Conservation (phyloP, 2,797 vertebrate species). For the Tragopan temminckii region DNA sequence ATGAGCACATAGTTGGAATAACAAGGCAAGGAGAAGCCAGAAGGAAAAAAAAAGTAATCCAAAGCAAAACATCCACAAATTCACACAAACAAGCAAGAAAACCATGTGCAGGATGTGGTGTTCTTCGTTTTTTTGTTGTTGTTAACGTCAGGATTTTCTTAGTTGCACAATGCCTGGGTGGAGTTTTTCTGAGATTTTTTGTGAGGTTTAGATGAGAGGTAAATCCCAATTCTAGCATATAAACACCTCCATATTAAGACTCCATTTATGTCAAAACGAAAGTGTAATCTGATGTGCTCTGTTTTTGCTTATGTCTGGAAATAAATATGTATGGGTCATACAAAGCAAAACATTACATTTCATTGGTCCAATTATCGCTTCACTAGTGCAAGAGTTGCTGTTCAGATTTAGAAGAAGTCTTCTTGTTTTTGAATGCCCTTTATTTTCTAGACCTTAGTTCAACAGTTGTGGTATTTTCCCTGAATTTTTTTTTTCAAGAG, state of each 20-base stretch:
- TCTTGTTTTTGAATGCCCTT: neutral
- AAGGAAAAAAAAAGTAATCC: neutral
- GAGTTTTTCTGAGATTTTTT: neutral
- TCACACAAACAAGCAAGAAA: neutral
- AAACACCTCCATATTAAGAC: neutral
- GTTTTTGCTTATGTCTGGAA: neutral
- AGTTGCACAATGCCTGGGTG: neutral
- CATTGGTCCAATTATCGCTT: neutral
- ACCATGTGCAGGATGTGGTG: neutral
- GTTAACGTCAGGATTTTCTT: neutral
- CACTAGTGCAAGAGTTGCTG: neutral
- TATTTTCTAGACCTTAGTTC: neutral
- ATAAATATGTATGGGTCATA: neutral
- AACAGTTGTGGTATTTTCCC: neutral
- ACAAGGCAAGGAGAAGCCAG: neutral
- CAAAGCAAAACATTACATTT: neutral
- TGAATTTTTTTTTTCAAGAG: no score
- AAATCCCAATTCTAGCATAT: neutral
- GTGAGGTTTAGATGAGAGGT: neutral
- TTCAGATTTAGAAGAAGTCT: neutral
- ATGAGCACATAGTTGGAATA: neutral
- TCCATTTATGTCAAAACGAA: neutral
- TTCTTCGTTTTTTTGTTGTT: neutral
- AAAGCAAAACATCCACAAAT: neutral
- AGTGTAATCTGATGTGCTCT: neutral